Percentiles rank a stretch among this genome's conserved stretches.
These are phyloP conservation scores for Lasioglossum leucozonium DNA, from an alignment of 2,888 invertebrate species.

Conservation along the genomic window DNA sequence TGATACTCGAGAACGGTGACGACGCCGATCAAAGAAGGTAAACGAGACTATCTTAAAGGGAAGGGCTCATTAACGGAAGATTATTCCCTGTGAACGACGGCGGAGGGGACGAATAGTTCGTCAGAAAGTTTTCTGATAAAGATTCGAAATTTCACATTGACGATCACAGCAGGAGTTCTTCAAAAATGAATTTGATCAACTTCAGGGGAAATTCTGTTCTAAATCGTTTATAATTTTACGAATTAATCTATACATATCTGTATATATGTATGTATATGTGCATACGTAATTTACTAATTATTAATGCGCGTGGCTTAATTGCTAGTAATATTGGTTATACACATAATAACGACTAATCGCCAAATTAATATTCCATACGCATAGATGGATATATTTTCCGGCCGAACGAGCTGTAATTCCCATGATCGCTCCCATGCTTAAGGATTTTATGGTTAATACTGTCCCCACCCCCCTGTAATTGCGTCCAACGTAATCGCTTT, in stretches of 20 bases:
- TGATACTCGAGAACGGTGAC: not conserved
- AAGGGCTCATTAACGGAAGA: not conserved
- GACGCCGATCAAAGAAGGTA: not conserved
- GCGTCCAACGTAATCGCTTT: not conserved
- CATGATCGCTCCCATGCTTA: not conserved
- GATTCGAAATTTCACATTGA: not conserved
- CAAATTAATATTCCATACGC: not conserved
- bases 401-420: not conserved
- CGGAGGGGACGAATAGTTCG: not conserved
- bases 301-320: not conserved
- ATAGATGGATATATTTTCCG: not conserved
- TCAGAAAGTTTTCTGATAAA: not conserved
- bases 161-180: not conserved
- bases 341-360: not conserved
- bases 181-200: not conserved
- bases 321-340: slow-evolving; percentile 6
- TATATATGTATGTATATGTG: not conserved
- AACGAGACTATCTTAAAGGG: not conserved
- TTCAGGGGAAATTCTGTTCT: not conserved
- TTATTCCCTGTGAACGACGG: not conserved
- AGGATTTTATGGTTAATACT: not conserved
- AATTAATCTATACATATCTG: not conserved
- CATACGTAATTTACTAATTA: not conserved
- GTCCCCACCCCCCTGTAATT: not conserved
- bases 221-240: not conserved